Conservation (phyloP, 23 tunicate genomes). For the Phallusia fumigata region DNA sequence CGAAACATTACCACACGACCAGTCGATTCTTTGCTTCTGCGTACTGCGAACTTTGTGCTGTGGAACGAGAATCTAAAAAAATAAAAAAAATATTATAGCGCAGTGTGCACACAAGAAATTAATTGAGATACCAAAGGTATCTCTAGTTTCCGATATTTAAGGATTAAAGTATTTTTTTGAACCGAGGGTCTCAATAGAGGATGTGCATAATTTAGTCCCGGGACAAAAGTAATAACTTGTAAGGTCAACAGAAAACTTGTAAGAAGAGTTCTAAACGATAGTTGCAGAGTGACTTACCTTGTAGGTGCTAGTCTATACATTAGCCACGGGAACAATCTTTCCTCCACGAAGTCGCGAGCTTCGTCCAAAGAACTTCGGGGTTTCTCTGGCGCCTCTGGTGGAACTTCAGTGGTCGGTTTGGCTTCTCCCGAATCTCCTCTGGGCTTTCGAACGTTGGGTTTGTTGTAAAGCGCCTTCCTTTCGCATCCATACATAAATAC, state of each 20-base stretch:
- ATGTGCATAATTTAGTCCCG: too few species aligned
- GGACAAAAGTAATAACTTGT: too few species aligned
- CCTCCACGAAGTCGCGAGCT: constrained; percentile 83
- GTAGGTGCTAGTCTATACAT: constrained; percentile 72
- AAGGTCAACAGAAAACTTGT: too few species aligned
- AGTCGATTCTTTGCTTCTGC: constrained; percentile 85
- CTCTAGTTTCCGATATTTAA: too few species aligned
- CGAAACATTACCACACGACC: constrained; percentile 97
- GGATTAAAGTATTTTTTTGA: too few species aligned
- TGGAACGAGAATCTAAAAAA: constrained; percentile 88
- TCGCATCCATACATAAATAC: constrained; percentile 98
- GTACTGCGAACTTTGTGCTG: constrained; percentile 77
- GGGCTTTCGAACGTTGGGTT: constrained; percentile 8
- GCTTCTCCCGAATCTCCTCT: constrained; percentile 17
- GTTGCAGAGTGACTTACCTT: too few species aligned
- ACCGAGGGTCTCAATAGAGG: too few species aligned
- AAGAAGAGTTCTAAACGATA: too few species aligned
- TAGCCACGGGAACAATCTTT: constrained; percentile 90
- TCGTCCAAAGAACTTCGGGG: constrained; percentile 25
- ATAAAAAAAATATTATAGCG: too few species aligned
- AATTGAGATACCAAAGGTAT: too few species aligned
- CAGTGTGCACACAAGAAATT: too few species aligned
- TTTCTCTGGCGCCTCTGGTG: constrained; percentile 4
- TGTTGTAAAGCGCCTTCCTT: constrained; percentile 43
- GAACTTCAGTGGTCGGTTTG: not conserved